phyloP scores from a whole-genome alignment of 2,888 invertebrate species.

The Pammene aurita region DNA sequence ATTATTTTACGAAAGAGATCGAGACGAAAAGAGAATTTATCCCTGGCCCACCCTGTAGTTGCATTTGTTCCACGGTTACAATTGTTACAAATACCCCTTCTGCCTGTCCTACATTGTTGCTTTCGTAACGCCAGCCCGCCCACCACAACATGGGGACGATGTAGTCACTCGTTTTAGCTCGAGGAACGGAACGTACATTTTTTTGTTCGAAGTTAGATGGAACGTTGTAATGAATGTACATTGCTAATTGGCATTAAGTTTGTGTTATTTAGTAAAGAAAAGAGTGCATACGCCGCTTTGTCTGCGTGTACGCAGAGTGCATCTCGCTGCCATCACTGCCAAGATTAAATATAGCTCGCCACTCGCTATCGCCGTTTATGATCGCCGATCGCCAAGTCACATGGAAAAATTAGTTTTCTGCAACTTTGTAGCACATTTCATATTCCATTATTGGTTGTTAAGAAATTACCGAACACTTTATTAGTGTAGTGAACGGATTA shows the following conservation, averaged over 20 bases:
- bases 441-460: neutral
- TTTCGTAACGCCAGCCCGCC: too few relatives aligned
- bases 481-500: neutral
- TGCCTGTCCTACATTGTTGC: too few relatives aligned
- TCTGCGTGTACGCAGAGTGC: conserved; percentile 53
- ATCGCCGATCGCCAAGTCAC: conserved; percentile 66
- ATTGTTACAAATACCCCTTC: too few relatives aligned
- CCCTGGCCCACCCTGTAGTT: too few relatives aligned
- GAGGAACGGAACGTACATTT: too few relatives aligned
- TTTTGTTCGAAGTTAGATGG: too few relatives aligned
- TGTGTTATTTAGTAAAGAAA: conserved; percentile 43
- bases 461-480: neutral
- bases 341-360: conserved; percentile 71
- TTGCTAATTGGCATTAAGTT: neutral
- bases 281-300: conserved; percentile 44
- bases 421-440: conserved; percentile 11
- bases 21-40: too few relatives aligned
- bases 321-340: conserved; percentile 59
- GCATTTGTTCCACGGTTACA: too few relatives aligned
- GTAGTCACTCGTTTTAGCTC: too few relatives aligned
- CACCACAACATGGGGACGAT: too few relatives aligned
- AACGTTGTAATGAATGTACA: too few relatives aligned
- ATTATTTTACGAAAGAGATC: too few relatives aligned
- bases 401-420: conserved; percentile 51
- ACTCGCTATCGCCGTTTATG: conserved; percentile 59